Base-by-base conservation (phyloP, 92 coral and sea anemone species). In the Anthopleura xanthogrammica region DNA sequence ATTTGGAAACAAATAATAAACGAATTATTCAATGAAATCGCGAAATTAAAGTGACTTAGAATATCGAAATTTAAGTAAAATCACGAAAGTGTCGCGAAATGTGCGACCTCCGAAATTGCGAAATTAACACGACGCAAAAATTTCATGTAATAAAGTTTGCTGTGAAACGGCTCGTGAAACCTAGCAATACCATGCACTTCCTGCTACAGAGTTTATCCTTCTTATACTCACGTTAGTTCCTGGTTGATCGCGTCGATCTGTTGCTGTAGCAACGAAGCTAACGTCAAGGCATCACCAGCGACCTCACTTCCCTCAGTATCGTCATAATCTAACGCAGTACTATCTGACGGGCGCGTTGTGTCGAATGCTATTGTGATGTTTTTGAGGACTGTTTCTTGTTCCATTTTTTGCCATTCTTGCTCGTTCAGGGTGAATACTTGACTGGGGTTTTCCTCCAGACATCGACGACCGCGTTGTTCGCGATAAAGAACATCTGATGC, bases 371-470 rank as follows among this genome's bases (percentile, higher is more conserved):
- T 80, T 20, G 99, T 81, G 78, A 85, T 79, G 83, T 90, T 97
- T 52, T 94, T 91, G 0, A 97, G 89, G 5, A 97, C 99, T 20
- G 92, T 97, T 17, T 87, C 98, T 83, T 97, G 99, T 56, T 97
- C 97, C 24, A 97, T 85, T 79, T 97, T 97, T 50, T 97, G 99
- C 99, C 99, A 97, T 80, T 97, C 99, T 76, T 97, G 95, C 82
- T 97, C 99, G 60, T 97, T 94, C 3, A 97, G 95, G 3, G 99
- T 97, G 75, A 90, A 89, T 40, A 97, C 99, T 50, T 95, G 94
- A 64, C 95, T 93, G 2, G 97, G 99, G 72, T 95, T 90, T 39
- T 89, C 93, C 66, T 88, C 90, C 41, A 97, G 81, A 42, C 98
- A 92, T 39, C 78, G 88, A 3, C 99, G 97, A 7, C 99, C 99